Conservation (phyloP, 2,888 invertebrate genomes). For the Caenorhabditis sp. region DNA sequence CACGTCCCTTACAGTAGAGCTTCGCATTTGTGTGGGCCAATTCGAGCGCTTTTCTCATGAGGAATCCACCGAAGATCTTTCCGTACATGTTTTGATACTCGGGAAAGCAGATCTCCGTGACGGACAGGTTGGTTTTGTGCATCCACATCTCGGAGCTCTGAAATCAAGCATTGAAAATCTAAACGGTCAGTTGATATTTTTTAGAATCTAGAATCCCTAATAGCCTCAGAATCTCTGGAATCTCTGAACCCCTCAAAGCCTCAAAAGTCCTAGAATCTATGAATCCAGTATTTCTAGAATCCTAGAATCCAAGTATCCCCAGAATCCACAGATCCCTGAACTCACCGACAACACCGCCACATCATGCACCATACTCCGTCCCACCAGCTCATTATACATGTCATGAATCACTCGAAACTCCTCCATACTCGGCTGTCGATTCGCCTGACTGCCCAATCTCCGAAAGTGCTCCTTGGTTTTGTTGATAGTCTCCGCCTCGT, state of each 20-base stretch:
- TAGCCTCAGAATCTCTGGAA: background rate
- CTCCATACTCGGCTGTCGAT: constrained; percentile 51
- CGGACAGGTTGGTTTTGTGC: constrained; percentile 59
- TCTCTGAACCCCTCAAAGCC: too few species aligned
- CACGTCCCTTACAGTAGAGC: constrained; percentile 85
- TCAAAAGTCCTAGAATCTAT: too few species aligned
- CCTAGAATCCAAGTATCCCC: too few species aligned
- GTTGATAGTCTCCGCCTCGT: constrained; percentile 69
- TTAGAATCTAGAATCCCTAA: too few species aligned
- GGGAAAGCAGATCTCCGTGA: constrained; percentile 85
- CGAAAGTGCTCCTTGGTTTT: constrained; percentile 60
- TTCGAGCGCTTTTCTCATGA: constrained; percentile 90
- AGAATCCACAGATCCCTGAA: too few species aligned
- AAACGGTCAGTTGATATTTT: too few species aligned
- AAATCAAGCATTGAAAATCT: too few species aligned
- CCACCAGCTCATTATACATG: constrained; percentile 26
- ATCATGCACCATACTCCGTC: constrained; percentile 30
- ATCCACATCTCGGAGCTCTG: constrained; percentile 66
- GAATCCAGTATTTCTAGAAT: too few species aligned
- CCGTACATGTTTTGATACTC: constrained; percentile 85
- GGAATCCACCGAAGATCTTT: constrained; percentile 89
- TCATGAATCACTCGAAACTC: constrained; percentile 60
- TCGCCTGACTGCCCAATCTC: constrained; percentile 16
- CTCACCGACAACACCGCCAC: constrained; percentile 49
- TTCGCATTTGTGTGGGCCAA: constrained; percentile 88